Evolutionary conservation across 1,140 invertebrate genomes (phyloP), one percentile per base, ranked within the genome.

Genomic region (Branchinecta lynchi): DNA sequence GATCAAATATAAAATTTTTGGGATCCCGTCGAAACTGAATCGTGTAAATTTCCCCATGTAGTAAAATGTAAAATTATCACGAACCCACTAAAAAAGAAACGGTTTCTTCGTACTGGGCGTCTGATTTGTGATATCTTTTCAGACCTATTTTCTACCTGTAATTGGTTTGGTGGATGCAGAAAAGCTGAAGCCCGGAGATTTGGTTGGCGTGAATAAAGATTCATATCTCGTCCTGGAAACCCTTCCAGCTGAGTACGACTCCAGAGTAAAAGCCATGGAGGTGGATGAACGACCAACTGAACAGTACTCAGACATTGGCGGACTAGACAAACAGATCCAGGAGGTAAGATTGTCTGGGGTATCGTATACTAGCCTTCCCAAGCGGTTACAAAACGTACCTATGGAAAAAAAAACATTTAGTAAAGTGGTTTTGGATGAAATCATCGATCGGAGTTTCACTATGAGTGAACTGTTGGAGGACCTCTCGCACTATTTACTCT

Each of bases 141-240:
- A 98, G 82, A 99, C 97, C 0, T 99, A 99, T 76, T 99, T 99
- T 77, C 80, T 99, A 71, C 97, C 97, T 68, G 96, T 99, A 3
- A 98, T 99, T 79, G 97, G 97, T 3, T 79, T 99, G 2, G 96
- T 99, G 8, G 96, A 99, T 82, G 88, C 96, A 12, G 94, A 96
- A 75, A 92, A 97, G 76, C 78, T 99, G 20, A 98, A 98, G 77
- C 96, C 96, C 46, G 96, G 94, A 46, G 96, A 99, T 79, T 81
- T 99, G 45, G 96, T 99, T 51, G 97, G 97, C 68, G 97, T 99
- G 0, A 99, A 99, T 78, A 99, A 99, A 80, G 97, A 99, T 78
- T 99, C 96, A 0, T 99, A 99, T 81, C 81, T 99, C 44, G 96
- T 99, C 72, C 78, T 99, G 72, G 97, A 99, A 80, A 98, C 95